Evolutionary conservation across 2,888 invertebrate species (phyloP).

Genomic region (Metellina segmentata): DNA sequence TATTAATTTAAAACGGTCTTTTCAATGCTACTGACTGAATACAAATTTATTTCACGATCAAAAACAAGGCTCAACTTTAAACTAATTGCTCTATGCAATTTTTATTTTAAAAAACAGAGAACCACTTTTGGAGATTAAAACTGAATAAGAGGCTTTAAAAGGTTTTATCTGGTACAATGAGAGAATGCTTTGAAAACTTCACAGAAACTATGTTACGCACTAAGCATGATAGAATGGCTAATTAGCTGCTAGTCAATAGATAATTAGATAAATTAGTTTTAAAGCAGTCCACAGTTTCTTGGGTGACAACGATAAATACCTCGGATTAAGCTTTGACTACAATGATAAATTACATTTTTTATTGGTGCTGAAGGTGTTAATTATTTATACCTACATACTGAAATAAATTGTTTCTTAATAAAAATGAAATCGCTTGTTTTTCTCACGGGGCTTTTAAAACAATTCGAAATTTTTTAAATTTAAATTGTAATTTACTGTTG

Average conservation of each 20-base stretch:
- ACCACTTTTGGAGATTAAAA: background rate
- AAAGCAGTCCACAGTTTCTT: background rate
- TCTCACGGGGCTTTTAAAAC: background rate
- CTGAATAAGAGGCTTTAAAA: background rate
- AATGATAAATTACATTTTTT: background rate
- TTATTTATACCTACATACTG: background rate
- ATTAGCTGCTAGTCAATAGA: background rate
- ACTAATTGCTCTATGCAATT: background rate
- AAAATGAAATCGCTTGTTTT: background rate
- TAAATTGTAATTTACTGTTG: background rate
- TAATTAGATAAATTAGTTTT: conserved; percentile 1
- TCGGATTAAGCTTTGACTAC: background rate
- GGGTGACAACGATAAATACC: background rate
- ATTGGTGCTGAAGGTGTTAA: background rate
- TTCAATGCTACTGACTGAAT: background rate
- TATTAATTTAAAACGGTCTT: background rate
- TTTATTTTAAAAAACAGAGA: background rate
- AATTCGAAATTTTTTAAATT: background rate
- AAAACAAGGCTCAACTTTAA: background rate
- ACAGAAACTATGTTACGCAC: background rate
- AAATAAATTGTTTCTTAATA: background rate
- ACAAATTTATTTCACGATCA: background rate
- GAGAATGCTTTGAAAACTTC: background rate
- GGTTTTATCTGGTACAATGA: background rate
- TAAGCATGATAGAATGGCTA: conserved; percentile 1